Evolutionary conservation across 2,888 invertebrate genomes (phyloP), one percentile per base, ranked within the genome.

Genomic region (Deilephila porcellus): DNA sequence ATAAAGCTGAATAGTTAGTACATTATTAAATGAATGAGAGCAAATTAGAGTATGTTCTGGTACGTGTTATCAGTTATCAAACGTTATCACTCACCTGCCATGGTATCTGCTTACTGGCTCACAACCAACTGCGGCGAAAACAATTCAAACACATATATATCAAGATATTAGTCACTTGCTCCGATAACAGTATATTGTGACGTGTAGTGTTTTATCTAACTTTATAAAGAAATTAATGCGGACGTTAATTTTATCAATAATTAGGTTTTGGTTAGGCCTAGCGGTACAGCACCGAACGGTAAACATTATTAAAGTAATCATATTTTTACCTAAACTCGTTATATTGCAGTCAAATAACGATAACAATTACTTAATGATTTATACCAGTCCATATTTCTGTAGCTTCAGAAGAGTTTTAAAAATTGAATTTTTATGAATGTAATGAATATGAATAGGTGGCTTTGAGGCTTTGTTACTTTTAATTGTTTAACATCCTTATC

Each of bases 21-120:
- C 45, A 45, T 8, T 37, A 8, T 45, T 45, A 14, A 11, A 45
- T 70, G 20, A 32, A 70, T 56, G 56, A 70, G 29, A 53, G 52
- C 19, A 29, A 59, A 32, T 32, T 32, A 67, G 11, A 37, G 70
- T 62, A 73, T 71, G 70, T 71, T 71, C 73, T 71, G 53, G 70
- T 32, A 72, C n/a, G 11, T 37, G 64, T 72, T 67, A 71, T 72
- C 72, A 60, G 37, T 72, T 73, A 45, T 71, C 73, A 64, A 53
- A 29, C n/a, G 29, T 67, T 73, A 81, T 77, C 77, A 83, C 87
- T 81, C 80, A 87, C 87, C 87, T 87, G 88, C 88, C 87, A 87
- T 87, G 80, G 82, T 77, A 77, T 75, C 77, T 76, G 81, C 77
- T 73, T 79, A 80, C 81, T 73, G 63, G 76, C 63, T 74, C 72